A percentile compares a stretch with the other conserved stretches of the same genome.
Conservation (phyloP, 2,888 invertebrate genomes). For the Anorthoa munda region DNA sequence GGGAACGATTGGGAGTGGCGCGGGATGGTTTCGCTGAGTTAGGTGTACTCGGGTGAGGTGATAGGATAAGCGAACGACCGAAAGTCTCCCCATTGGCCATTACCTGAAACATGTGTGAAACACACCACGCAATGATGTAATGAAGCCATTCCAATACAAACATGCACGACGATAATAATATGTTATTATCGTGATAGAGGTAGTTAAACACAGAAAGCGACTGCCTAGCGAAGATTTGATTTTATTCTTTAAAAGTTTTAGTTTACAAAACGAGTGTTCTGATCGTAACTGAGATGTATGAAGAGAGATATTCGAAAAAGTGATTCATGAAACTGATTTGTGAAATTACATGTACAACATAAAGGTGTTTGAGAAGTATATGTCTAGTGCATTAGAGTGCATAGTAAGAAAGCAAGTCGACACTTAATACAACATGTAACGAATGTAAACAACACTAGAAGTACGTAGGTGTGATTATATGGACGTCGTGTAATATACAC, state of each 20-base stretch:
- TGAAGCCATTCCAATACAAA: constrained; percentile 91
- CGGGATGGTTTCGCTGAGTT: constrained; percentile 81
- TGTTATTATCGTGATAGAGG: constrained; percentile 79
- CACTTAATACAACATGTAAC: constrained; percentile 67
- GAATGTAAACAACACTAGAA: constrained; percentile 70
- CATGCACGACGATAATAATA: constrained; percentile 86
- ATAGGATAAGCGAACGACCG: constrained; percentile 92
- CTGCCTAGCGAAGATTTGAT: constrained; percentile 69
- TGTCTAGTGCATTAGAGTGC: constrained; percentile 65
- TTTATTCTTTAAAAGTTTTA: constrained; percentile 50
- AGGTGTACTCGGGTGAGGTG: constrained; percentile 86
- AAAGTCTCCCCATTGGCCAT: constrained; percentile 93
- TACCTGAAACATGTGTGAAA: constrained; percentile 93
- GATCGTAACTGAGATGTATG: constrained; percentile 36
- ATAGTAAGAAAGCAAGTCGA: constrained; percentile 70
- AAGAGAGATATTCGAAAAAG: constrained; percentile 30
- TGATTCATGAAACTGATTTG: constrained; percentile 32
- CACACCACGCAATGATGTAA: constrained; percentile 91
- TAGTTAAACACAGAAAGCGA: constrained; percentile 85
- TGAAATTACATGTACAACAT: constrained; percentile 49
- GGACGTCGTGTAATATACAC: constrained; percentile 65
- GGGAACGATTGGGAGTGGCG: constrained; percentile 84
- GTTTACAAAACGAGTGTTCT: constrained; percentile 42
- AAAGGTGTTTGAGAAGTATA: constrained; percentile 47
- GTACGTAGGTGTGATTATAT: constrained; percentile 64